Base-by-base conservation (phyloP, 2,888 invertebrate genomes). In the Ernsta delagoae region DNA sequence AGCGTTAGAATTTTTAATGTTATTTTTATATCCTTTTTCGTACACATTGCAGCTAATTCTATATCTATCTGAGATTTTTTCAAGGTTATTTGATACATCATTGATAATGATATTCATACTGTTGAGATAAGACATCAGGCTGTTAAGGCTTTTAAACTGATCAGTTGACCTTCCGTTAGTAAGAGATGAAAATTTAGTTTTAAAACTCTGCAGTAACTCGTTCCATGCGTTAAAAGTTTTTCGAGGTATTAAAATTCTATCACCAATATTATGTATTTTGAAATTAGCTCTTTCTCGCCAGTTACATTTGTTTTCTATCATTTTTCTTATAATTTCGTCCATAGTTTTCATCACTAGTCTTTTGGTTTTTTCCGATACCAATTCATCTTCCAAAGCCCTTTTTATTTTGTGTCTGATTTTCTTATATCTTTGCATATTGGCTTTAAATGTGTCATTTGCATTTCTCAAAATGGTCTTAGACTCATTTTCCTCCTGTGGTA, bases 271-370 rank as follows among this genome's bases (percentile, higher is more conserved):
- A n/a, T 65, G 11, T 12, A 12, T 8, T 12, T 53, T n/a, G 3
- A 39, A 48, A 5, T 63, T 12, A 36, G 12, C 31, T 9, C 59
- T 50, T 24, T 43, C 50, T 9, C 59, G 63, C 69, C 69, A 64
- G 12, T 72, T 75, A 68, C 90, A 90, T 62, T 84, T 78, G 12
- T 76, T 83, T 41, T 77, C 75, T 31, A 85, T 73, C 63, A 89
- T 65, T 31, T 78, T 76, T 1, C 78, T 79, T 60, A 89, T 80
- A 70, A 90, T 75, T 4, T 83, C 79, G 57, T 90, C 88, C 5
- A 92, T 72, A 0, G 86, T 85, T 48, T 74, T 80, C 2, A 76
- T 76, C 3, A 90, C 78, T 1, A 85, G 69, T 7, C 71, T 71
- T 67, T 81, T 84, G 0, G 87, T 86, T 70, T 81, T 79, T 2